Evolutionary conservation across 2,113 vertebrate genomes (phyloP).

Genomic region (Pelusios castaneus): DNA sequence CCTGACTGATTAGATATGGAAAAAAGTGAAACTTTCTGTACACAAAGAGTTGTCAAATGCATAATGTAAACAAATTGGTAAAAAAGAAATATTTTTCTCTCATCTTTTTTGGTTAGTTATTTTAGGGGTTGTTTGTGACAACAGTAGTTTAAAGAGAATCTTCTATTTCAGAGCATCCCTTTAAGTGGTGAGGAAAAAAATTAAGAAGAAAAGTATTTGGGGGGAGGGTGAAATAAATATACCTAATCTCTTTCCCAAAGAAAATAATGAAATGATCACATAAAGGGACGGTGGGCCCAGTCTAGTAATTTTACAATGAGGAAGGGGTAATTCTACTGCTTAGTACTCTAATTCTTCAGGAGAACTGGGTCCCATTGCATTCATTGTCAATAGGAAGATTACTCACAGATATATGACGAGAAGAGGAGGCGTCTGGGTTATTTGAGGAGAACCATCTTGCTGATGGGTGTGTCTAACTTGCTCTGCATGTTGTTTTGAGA

Average conservation of each 20-base stretch:
- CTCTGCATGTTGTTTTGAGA: too few species aligned
- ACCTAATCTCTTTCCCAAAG: not conserved
- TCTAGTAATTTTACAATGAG: not conserved
- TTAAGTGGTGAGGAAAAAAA: not conserved
- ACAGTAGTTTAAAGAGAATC: not conserved
- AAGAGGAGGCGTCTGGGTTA: not conserved
- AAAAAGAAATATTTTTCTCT: not conserved
- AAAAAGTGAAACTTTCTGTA: not conserved
- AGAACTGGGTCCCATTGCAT: not conserved
- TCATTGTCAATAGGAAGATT: not conserved
- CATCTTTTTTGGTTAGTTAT: not conserved
- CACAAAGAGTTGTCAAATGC: not conserved
- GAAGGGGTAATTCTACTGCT: not conserved
- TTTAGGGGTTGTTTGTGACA: not conserved
- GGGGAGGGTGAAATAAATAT: not conserved
- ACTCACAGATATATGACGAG: not conserved
- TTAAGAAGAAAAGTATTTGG: not conserved
- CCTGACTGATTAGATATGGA: not conserved
- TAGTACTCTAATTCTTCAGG: not conserved
- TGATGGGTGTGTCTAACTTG: not conserved
- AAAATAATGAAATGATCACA: not conserved
- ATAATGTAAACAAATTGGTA: not conserved
- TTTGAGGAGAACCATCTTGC: rapidly evolving
- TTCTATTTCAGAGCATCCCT: not conserved
- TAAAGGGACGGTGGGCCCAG: not conserved